phyloP scores from a whole-genome alignment of 2,888 invertebrate species.

The Pherbina coryleti region DNA sequence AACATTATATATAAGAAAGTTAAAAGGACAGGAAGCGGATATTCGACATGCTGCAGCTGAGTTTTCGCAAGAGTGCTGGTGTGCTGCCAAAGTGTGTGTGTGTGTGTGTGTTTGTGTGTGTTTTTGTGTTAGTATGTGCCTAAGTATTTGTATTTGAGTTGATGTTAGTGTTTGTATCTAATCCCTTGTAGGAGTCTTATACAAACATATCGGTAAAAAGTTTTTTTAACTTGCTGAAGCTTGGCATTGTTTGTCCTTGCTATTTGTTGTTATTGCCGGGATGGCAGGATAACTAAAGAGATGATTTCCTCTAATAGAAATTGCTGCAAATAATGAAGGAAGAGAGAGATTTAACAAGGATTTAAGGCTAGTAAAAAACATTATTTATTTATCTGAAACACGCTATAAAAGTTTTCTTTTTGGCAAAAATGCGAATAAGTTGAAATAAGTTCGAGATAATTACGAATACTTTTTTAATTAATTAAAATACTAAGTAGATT shows the following conservation, averaged over 20 bases:
- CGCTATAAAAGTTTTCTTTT: no score
- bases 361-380: no score
- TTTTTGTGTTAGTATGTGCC: background rate
- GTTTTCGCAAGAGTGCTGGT: conserved; percentile 10
- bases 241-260: conserved; percentile 3
- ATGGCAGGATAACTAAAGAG: background rate
- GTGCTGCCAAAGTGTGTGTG: background rate
- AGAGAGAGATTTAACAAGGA: no score
- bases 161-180: conserved; percentile 19
- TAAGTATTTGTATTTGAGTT: conserved; percentile 42
- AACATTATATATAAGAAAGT: background rate
- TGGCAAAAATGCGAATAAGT: no score
- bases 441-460: no score
- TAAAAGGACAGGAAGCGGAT: background rate
- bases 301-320: no score
- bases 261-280: conserved; percentile 1
- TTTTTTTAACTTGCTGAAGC: conserved; percentile 23
- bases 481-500: no score
- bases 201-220: conserved; percentile 16
- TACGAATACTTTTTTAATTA: no score
- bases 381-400: no score
- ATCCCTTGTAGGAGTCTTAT: conserved; percentile 41
- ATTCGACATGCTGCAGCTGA: background rate
- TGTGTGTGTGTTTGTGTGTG: conserved; percentile 28
- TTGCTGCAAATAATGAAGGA: no score